phyloP scores from a whole-genome alignment of 1,140 invertebrate species.

The Brachionus plicatilis region DNA sequence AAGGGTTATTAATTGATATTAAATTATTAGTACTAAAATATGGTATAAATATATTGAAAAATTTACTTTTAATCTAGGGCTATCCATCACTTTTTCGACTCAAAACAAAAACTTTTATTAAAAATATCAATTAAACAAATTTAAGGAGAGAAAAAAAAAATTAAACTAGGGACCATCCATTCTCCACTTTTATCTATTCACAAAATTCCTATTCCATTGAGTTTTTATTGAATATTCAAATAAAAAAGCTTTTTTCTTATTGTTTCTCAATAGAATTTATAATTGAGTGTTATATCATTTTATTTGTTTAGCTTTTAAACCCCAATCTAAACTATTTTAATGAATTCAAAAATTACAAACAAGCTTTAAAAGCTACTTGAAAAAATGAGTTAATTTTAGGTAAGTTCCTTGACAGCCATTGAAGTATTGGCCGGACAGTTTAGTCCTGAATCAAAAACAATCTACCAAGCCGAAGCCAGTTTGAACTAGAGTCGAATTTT shows the following conservation, averaged over 20 bases:
- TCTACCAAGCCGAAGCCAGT: neutral
- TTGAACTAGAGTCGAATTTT: neutral
- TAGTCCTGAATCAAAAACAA: neutral
- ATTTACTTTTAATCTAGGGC: neutral
- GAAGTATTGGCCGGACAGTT: neutral
- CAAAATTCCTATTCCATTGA: neutral
- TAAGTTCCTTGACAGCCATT: neutral
- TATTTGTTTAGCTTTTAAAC: neutral
- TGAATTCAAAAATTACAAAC: neutral
- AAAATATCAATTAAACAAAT: too few species aligned
- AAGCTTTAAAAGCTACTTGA: neutral
- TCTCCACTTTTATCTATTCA: neutral
- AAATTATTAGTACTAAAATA: neutral
- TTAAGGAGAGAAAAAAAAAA: too few species aligned
- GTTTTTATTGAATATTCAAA: neutral
- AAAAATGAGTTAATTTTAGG: neutral
- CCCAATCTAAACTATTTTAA: neutral
- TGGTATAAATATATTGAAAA: neutral
- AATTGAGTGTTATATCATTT: constrained; percentile 1
- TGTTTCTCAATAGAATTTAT: neutral
- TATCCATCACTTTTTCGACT: neutral
- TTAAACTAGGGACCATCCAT: neutral
- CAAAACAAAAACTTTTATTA: neutral
- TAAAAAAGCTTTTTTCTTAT: neutral
- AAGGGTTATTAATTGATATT: neutral